These are phyloP conservation scores for Callipepla squamata DNA, from an alignment of 2,113 vertebrate species.

Conservation along the genomic window DNA sequence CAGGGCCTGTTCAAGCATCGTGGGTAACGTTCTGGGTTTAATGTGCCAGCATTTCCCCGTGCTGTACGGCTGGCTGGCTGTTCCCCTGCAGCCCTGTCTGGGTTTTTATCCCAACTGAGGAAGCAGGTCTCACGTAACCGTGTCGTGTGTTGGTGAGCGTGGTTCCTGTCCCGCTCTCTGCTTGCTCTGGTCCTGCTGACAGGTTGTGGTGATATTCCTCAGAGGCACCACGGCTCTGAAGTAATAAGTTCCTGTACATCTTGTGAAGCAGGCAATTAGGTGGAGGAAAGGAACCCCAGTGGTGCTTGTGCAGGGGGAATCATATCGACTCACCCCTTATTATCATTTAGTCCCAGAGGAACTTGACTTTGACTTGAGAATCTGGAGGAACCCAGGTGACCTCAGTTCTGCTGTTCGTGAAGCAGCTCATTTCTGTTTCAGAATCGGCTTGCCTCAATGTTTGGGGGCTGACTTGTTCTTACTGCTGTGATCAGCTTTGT, in stretches of 20 bases:
- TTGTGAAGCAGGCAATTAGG: slow-evolving; percentile 55
- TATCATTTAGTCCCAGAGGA: slow-evolving; percentile 33
- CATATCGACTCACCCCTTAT: slow-evolving; percentile 55
- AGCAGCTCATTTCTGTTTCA: neutral
- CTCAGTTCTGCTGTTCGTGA: neutral
- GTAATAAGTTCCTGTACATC: slow-evolving; percentile 62
- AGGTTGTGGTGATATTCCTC: neutral
- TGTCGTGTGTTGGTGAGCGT: neutral
- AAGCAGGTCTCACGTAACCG: rapidly evolving
- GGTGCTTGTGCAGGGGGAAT: neutral
- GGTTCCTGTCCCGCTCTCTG: neutral
- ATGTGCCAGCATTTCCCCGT: neutral
- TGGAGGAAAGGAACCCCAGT: slow-evolving; percentile 2
- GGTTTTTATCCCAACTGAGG: neutral
- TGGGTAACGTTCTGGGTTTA: neutral
- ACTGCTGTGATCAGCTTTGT: neutral
- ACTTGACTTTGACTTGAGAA: neutral
- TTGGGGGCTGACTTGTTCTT: neutral
- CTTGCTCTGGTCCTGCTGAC: neutral
- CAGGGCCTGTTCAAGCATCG: slow-evolving; percentile 1
- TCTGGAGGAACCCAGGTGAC: neutral
- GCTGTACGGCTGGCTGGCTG: neutral
- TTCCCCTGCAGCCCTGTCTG: neutral
- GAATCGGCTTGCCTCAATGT: neutral
- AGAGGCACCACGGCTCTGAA: slow-evolving; percentile 51